Conservation (phyloP, 1,140 invertebrate species). For the Drosophila ogumai region DNA sequence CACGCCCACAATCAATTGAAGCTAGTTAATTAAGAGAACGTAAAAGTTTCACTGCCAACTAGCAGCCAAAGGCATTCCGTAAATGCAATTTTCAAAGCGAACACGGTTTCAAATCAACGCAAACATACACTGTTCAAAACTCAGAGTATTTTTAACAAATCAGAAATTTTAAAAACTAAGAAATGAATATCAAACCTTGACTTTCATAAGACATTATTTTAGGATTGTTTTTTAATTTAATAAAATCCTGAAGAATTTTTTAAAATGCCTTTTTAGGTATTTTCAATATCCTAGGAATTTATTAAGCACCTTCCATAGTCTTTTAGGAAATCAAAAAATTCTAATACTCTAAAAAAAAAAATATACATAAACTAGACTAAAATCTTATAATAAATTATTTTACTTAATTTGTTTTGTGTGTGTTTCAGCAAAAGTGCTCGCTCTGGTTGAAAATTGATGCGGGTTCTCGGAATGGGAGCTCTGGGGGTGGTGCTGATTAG, state of each 20-base stretch:
- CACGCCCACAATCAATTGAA: slow-evolving; percentile 17
- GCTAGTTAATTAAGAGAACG: slow-evolving; percentile 56
- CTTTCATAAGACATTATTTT: no score
- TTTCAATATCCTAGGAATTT: no score
- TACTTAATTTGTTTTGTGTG: neutral
- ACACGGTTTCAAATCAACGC: slow-evolving; percentile 34
- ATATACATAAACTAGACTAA: neutral
- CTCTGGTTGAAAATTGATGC: slow-evolving; percentile 24
- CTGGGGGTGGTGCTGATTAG: slow-evolving; percentile 5
- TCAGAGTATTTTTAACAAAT: neutral
- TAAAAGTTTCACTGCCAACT: slow-evolving; percentile 3
- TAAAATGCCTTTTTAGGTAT: no score
- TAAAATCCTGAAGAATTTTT: no score
- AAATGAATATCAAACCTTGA: no score
- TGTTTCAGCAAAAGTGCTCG: slow-evolving; percentile 36
- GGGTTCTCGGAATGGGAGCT: slow-evolving; percentile 12
- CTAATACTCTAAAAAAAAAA: no score
- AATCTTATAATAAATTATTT: neutral
- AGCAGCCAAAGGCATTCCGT: slow-evolving; percentile 15
- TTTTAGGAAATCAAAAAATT: no score
- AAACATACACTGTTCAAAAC: slow-evolving; percentile 2
- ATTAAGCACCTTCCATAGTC: no score
- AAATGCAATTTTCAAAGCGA: slow-evolving; percentile 23
- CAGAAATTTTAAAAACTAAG: no score
- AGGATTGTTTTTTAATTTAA: no score